A percentile compares a stretch with the other conserved stretches of the same genome.
Evolutionary conservation across 2,113 vertebrate species (phyloP).

Genomic region (Atherinomorus stipes): DNA sequence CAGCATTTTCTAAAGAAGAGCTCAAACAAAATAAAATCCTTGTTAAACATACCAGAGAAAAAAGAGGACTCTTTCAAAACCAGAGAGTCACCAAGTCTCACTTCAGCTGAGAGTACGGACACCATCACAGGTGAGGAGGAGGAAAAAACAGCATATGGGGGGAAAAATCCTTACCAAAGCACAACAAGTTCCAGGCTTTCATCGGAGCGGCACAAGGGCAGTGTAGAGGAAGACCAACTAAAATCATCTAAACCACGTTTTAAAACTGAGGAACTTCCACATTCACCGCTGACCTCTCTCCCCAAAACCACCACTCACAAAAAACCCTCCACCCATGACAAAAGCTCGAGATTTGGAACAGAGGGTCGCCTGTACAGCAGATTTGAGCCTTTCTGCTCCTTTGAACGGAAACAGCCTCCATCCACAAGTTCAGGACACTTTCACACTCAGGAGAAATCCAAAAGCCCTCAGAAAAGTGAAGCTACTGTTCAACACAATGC

Average conservation of each 20-base stretch:
- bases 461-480: slow-evolving; percentile 62
- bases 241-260: slow-evolving; percentile 88
- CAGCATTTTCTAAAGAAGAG: slow-evolving; percentile 88
- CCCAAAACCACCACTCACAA: slow-evolving; percentile 9
- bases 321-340: slow-evolving; percentile 24
- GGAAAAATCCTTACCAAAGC: slow-evolving; percentile 68
- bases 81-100: slow-evolving; percentile 82
- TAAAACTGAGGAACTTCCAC: slow-evolving; percentile 86
- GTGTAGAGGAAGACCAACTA: slow-evolving; percentile 68
- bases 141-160: slow-evolving; percentile 68
- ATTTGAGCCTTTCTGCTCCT: slow-evolving; percentile 88
- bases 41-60: slow-evolving; percentile 90
- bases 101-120: slow-evolving; percentile 87
- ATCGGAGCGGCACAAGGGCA: slow-evolving; percentile 44
- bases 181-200: slow-evolving; percentile 71
- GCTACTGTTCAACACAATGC: slow-evolving; percentile 69
- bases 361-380: slow-evolving; percentile 88
- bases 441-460: slow-evolving; percentile 78
- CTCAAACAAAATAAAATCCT: slow-evolving; percentile 89
- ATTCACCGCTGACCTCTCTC: slow-evolving; percentile 16
- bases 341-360: slow-evolving; percentile 51
- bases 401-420: slow-evolving; percentile 78
- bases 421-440: slow-evolving; percentile 29
- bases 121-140: slow-evolving; percentile 87
- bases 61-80: slow-evolving; percentile 84